A percentile compares a stretch with the other conserved stretches of the same genome.
Conservation (phyloP, 2,113 vertebrate species). For the Cryptoleucopteryx plumbea region DNA sequence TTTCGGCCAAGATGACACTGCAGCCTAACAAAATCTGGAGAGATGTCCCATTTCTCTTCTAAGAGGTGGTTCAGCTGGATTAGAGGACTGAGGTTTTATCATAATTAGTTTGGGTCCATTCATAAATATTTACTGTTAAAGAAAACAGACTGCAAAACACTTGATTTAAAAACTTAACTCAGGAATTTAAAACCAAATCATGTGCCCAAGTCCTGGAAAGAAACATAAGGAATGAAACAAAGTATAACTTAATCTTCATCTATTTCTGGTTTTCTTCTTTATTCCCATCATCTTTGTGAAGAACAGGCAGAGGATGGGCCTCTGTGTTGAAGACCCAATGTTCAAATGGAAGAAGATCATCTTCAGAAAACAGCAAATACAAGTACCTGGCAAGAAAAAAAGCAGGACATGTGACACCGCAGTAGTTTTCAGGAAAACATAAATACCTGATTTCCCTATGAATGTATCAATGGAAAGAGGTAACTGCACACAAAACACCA, state of each 20-base stretch:
- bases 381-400: slow-evolving; percentile 80
- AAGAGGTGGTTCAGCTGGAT: not conserved
- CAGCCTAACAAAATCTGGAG: slow-evolving; percentile 35
- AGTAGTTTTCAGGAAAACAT: not conserved
- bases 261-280: slow-evolving; percentile 67
- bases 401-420: not conserved
- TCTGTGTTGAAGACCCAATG: slow-evolving; percentile 98
- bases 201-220: slow-evolving; percentile 53
- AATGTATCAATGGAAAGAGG: not conserved
- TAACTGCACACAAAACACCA: not conserved
- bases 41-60: slow-evolving; percentile 11
- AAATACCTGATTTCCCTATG: not conserved
- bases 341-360: slow-evolving; percentile 92
- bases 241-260: slow-evolving; percentile 41
- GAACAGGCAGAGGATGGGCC: slow-evolving; percentile 90
- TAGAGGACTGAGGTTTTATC: not conserved
- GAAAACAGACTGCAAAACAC: slow-evolving; percentile 79
- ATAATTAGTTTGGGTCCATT: not conserved
- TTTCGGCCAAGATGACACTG: slow-evolving; percentile 38
- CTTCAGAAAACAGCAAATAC: slow-evolving; percentile 95
- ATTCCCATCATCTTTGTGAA: slow-evolving; percentile 72
- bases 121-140: slow-evolving; percentile 53
- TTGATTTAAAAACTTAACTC: slow-evolving; percentile 62
- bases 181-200: slow-evolving; percentile 58
- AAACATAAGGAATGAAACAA: slow-evolving; percentile 43